Evolutionary conservation across 2,888 invertebrate genomes (phyloP).

Genomic region (Lingula anatina): DNA sequence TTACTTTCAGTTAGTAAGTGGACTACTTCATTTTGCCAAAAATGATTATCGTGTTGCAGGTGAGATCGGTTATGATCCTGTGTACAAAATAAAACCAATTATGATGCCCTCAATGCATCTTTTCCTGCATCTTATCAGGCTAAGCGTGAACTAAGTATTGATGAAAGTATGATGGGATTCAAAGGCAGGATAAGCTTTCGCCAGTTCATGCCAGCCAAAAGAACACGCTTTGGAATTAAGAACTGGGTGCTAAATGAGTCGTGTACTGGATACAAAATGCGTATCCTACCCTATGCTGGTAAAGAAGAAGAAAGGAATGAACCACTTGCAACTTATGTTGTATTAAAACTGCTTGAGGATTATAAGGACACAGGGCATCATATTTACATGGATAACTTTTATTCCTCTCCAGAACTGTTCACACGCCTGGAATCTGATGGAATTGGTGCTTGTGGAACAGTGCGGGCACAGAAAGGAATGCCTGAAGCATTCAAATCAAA

Average conservation of each 20-base stretch:
- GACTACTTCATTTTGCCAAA: neutral
- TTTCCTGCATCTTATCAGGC: neutral
- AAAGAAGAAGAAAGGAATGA: neutral
- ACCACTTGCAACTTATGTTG: neutral
- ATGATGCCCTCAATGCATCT: neutral
- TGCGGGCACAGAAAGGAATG: neutral
- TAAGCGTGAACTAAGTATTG: neutral
- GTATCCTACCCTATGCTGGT: neutral
- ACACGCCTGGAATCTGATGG: neutral
- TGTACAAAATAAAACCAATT: neutral
- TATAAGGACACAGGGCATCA: neutral
- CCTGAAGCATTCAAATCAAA: neutral
- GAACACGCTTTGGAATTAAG: neutral
- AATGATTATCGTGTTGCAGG: neutral
- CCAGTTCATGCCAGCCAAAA: neutral
- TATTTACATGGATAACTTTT: neutral
- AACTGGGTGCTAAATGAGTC: neutral
- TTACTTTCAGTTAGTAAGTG: neutral
- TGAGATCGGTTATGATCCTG: neutral
- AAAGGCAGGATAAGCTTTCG: neutral
- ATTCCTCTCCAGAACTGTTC: neutral
- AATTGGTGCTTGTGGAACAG: neutral
- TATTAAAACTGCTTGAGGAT: neutral
- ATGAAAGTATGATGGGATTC: neutral
- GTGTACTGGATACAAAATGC: neutral